Evolutionary conservation across 2,797 vertebrate species (phyloP).

Genomic region (Periparus ater): DNA sequence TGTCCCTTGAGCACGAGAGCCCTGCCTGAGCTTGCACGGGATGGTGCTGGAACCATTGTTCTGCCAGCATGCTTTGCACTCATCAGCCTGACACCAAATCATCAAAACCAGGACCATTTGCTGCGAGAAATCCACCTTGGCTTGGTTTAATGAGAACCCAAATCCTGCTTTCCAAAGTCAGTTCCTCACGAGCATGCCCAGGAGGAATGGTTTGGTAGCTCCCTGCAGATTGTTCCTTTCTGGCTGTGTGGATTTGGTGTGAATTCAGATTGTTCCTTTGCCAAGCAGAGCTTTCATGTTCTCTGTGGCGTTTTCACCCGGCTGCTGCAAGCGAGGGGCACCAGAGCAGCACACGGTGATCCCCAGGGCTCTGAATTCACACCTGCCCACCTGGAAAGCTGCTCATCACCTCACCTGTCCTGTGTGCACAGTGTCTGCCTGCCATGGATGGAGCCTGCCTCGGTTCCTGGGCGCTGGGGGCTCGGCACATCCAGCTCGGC

Average conservation of each 20-base stretch:
- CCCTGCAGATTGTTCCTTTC: background rate
- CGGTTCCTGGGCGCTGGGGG: too few relatives aligned
- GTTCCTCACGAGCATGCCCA: constrained; percentile 12
- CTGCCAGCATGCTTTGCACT: constrained; percentile 43
- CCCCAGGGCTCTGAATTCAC: constrained; percentile 17
- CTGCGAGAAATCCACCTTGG: background rate
- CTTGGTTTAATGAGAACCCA: background rate
- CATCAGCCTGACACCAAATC: background rate
- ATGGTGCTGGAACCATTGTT: constrained; percentile 12
- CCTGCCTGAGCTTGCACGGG: constrained; percentile 5
- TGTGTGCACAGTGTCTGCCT: background rate
- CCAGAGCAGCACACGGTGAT: background rate
- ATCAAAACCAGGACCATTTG: background rate
- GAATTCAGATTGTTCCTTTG: constrained; percentile 45
- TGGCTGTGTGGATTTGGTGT: background rate
- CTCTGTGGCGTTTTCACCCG: background rate
- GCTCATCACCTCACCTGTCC: background rate
- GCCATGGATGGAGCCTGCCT: background rate
- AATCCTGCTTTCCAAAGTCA: background rate
- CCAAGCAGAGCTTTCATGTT: background rate
- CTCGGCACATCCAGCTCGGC: too few relatives aligned
- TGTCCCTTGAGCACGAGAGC: background rate
- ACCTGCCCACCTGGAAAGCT: background rate
- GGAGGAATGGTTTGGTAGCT: constrained; percentile 1
- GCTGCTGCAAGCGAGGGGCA: rapidly evolving